A percentile compares a stretch with the other conserved stretches of the same genome.
Conservation (phyloP, 2,888 invertebrate genomes). For the Pachydiplax longipennis region DNA sequence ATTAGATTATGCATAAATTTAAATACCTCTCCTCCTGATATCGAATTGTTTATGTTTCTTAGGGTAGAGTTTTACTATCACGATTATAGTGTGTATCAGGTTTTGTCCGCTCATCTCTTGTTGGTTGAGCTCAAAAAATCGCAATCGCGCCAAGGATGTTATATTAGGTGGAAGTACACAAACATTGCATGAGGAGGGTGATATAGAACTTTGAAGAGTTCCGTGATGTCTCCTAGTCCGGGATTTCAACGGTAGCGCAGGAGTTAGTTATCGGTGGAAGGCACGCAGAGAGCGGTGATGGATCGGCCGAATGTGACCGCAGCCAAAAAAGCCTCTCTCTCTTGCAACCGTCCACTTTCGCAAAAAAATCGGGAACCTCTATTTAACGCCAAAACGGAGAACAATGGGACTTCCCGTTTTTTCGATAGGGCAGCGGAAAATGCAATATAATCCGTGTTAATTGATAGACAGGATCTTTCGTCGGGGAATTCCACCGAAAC, state of each 20-base stretch:
- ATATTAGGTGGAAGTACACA: neutral
- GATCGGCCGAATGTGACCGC: constrained; percentile 24
- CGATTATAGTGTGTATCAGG: too few species aligned
- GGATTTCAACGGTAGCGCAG: neutral
- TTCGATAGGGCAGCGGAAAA: neutral
- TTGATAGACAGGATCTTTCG: neutral
- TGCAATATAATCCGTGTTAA: neutral
- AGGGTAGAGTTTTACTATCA: too few species aligned
- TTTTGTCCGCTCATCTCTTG: too few species aligned
- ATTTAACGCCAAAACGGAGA: neutral
- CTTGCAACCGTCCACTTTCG: neutral
- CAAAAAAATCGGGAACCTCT: neutral
- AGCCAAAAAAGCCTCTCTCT: neutral
- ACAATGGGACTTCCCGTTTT: neutral
- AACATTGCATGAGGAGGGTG: neutral
- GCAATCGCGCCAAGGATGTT: too few species aligned
- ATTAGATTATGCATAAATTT: too few species aligned
- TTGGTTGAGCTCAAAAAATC: too few species aligned
- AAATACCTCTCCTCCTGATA: too few species aligned
- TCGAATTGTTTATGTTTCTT: too few species aligned
- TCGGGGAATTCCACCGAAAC: neutral
- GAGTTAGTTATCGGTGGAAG: constrained; percentile 29
- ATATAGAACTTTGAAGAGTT: neutral
- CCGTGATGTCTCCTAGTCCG: neutral
- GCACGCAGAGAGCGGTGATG: constrained; percentile 13